These are phyloP conservation scores for Eunapius fragilis DNA, from an alignment of 37 sponge, comb jelly and placozoan genomes.

Conservation along the genomic window DNA sequence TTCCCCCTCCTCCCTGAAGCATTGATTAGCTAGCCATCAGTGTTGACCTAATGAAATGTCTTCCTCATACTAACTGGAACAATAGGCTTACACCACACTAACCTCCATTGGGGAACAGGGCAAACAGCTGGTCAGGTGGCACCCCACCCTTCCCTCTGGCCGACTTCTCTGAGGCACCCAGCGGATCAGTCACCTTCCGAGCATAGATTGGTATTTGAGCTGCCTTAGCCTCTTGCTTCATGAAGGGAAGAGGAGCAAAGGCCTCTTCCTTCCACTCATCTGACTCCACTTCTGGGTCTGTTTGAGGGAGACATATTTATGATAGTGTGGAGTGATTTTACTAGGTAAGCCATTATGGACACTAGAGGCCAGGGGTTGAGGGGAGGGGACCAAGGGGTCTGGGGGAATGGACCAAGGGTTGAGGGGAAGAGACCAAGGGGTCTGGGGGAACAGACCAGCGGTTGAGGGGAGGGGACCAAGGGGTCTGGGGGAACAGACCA, in stretches of 20 bases:
- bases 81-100: background rate
- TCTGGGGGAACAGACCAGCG: no score
- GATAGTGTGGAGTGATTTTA: background rate
- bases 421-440: no score
- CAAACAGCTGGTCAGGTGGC: slow-evolving; percentile 24
- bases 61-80: background rate
- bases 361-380: background rate
- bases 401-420: no score
- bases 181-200: slow-evolving; percentile 48
- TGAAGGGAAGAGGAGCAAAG: slow-evolving; percentile 6
- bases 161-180: slow-evolving; percentile 25
- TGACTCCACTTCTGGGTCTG: slow-evolving; percentile 57
- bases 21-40: background rate
- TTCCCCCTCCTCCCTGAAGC: no score
- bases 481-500: no score
- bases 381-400: no score
- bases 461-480: no score
- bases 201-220: slow-evolving; percentile 29
- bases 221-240: background rate
- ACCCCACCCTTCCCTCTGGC: background rate
- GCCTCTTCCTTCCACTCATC: slow-evolving; percentile 76
- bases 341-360: background rate
- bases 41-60: background rate
- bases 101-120: slow-evolving; percentile 35
- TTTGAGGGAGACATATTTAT: background rate